Base-by-base conservation (phyloP, 2,797 vertebrate species). In the Sebastes oblongus region DNA sequence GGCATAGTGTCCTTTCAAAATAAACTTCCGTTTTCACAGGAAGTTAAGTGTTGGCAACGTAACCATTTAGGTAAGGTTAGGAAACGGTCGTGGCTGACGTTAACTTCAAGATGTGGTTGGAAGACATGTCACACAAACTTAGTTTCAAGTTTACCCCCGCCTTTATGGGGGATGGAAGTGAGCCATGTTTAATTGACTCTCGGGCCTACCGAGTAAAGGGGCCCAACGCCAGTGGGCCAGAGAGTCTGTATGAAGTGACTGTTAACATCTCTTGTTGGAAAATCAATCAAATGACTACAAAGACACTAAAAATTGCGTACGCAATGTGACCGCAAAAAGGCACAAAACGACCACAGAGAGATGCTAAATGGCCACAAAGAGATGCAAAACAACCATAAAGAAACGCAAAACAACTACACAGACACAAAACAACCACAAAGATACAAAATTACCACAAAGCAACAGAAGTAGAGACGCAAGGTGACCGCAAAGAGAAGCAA, bases 301-400 rank as follows among this genome's bases (percentile, higher is more conserved):
- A 46, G 42, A 46, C 8, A 8, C 18, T 50, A 20, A 46, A 46
- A 46, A 46, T 46, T 0, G 0, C 42, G 6, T 14, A 46, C 2
- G 12, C 39, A 4, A 52, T 0, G 0, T 2, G 8, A 52, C 18
- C 46, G 0, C 7, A 20, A n/a, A 52, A 0, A 52, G 50, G 0
- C 8, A 9, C 8, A n/a, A 20, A 52, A 52, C 4, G 0, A 52
- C 50, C 18, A 39, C 36, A 39, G 0, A 39, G 36, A 39, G 12
- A 39, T 39, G 36, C 12, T 1, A 39, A 13, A 36, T 8, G 8
- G 8, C 30, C 11, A 8, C 4, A 36, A 10, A 52, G 20, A 52
- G 20, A 52, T n/a, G 20, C 18, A 54, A 4, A 52, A 20, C 46
- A 8, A 50, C 13, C 32, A 34, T 4, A 6, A 46, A 7, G 32